Percentiles rank a stretch among this genome's conserved stretches.
These are phyloP conservation scores for Latrodectus hesperus DNA, from an alignment of 2,888 invertebrate species.

Conservation along the genomic window DNA sequence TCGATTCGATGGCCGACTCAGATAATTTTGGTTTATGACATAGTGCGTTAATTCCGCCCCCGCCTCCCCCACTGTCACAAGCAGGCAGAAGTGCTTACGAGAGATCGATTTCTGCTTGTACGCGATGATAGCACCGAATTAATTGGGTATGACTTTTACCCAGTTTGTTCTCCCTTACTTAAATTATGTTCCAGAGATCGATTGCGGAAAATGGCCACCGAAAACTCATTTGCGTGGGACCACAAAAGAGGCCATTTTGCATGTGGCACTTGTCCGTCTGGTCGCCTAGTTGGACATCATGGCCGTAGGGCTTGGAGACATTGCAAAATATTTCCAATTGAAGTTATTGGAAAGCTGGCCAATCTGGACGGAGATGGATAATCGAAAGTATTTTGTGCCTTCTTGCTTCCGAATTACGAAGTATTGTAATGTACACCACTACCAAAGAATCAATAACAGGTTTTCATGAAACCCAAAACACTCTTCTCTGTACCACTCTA, in stretches of 20 bases:
- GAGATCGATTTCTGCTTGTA: conserved; percentile 34
- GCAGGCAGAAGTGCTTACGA: conserved; percentile 54
- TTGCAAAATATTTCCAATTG: too few species aligned
- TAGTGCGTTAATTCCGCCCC: conserved; percentile 47
- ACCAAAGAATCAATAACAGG: too few species aligned
- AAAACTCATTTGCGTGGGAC: conserved; percentile 23
- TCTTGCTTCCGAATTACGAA: too few species aligned
- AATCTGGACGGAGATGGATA: too few species aligned
- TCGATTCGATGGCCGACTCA: conserved; percentile 60
- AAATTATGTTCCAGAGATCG: conserved; percentile 50
- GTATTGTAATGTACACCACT: too few species aligned
- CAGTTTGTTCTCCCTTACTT: conserved; percentile 37
- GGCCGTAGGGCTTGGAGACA: too few species aligned
- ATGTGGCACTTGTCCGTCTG: not conserved
- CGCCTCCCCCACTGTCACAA: conserved; percentile 39
- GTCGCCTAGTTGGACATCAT: too few species aligned
- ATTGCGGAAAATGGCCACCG: conserved; percentile 19
- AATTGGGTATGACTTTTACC: conserved; percentile 58
- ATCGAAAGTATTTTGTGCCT: too few species aligned
- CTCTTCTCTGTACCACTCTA: too few species aligned
- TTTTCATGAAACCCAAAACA: too few species aligned
- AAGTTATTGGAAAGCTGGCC: too few species aligned
- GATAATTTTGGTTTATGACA: conserved; percentile 69
- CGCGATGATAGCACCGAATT: conserved; percentile 58
- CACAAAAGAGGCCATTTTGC: conserved; percentile 18